phyloP scores from a whole-genome alignment of 2,113 vertebrate genomes.

The Pluvianellus socialis region DNA sequence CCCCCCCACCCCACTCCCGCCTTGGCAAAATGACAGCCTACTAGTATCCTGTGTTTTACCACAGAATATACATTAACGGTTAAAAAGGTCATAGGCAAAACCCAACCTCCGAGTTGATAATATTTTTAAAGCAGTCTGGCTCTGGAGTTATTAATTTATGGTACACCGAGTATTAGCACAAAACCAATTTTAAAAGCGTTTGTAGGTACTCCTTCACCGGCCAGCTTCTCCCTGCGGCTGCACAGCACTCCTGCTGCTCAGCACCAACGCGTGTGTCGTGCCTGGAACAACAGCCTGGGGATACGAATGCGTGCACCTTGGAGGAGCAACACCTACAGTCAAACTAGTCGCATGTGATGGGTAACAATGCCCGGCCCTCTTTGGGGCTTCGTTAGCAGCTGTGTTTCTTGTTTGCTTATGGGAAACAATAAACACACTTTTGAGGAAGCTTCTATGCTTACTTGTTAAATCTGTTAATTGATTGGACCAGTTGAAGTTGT shows the following conservation, averaged over 20 bases:
- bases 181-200: background rate
- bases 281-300: background rate
- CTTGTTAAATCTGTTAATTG: constrained; percentile 76
- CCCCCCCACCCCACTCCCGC: too few relatives aligned
- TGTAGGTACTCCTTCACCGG: background rate
- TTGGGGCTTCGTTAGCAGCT: background rate
- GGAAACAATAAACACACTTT: background rate
- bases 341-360: too few relatives aligned
- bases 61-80: background rate
- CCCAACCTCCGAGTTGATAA: background rate
- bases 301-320: accelerated
- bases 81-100: background rate
- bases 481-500: constrained; percentile 77
- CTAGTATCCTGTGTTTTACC: background rate
- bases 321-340: background rate
- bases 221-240: background rate
- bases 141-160: background rate
- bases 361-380: background rate
- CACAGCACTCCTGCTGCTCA: background rate
- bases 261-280: background rate
- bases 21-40: background rate
- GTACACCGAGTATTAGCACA: background rate
- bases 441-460: constrained; percentile 55
- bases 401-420: background rate
- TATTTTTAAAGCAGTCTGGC: background rate